Evolutionary conservation across 2,888 invertebrate species (phyloP).

Genomic region (Mechanitis mazaeus): DNA sequence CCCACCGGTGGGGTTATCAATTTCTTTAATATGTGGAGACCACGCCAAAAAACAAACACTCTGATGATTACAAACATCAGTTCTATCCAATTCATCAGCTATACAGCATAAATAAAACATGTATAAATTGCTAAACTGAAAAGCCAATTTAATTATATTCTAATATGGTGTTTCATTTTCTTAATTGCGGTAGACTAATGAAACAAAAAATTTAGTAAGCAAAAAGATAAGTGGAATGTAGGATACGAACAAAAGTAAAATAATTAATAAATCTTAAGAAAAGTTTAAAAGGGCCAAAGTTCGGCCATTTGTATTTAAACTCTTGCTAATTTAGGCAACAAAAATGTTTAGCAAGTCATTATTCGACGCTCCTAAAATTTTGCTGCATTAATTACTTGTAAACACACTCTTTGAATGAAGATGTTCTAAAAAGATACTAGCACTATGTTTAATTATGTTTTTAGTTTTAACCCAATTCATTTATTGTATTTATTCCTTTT

Average conservation of each 20-base stretch:
- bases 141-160: too few species aligned
- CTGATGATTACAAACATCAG: too few species aligned
- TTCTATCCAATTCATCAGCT: too few species aligned
- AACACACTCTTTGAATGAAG: slow-evolving; percentile 26
- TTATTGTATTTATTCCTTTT: neutral
- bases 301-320: slow-evolving; percentile 33
- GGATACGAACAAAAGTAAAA: slow-evolving; percentile 18
- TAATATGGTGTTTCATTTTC: too few species aligned
- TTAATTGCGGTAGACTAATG: too few species aligned
- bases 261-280: slow-evolving; percentile 33
- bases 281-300: slow-evolving; percentile 32
- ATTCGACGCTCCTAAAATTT: slow-evolving; percentile 30
- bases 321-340: slow-evolving; percentile 35
- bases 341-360: slow-evolving; percentile 34
- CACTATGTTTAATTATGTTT: slow-evolving; percentile 11
- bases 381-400: slow-evolving; percentile 32
- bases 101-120: too few species aligned
- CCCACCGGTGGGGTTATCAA: too few species aligned
- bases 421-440: slow-evolving; percentile 20
- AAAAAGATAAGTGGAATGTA: slow-evolving; percentile 7
- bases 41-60: too few species aligned
- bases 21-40: too few species aligned
- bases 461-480: neutral
- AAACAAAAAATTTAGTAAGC: too few species aligned
- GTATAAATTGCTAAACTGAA: too few species aligned